phyloP scores from a whole-genome alignment of 2,113 vertebrate species.

The Larimichthys polyactis region DNA sequence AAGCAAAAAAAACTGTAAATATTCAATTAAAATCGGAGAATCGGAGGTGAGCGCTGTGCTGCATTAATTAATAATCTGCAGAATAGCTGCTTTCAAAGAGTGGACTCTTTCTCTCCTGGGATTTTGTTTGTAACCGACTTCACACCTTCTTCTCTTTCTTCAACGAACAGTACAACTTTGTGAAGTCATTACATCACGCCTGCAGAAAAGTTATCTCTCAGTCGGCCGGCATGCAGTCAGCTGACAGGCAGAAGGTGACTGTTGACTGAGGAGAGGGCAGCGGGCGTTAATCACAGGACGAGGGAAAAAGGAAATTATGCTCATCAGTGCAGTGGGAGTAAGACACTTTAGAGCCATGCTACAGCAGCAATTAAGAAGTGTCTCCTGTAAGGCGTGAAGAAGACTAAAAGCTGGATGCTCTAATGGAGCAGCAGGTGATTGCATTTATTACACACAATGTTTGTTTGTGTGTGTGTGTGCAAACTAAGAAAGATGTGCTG shows the following conservation, averaged over 20 bases:
- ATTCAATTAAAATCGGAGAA: slow-evolving; percentile 6
- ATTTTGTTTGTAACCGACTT: slow-evolving; percentile 38
- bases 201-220: slow-evolving; percentile 14
- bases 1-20: not conserved
- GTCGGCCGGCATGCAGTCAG: not conserved
- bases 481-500: not conserved
- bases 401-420: slow-evolving; percentile 15
- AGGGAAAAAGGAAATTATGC: slow-evolving; percentile 35
- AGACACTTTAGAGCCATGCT: slow-evolving; percentile 29
- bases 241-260: slow-evolving; percentile 25
- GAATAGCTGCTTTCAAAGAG: not conserved
- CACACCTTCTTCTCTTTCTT: slow-evolving; percentile 8
- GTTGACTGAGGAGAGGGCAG: slow-evolving; percentile 45
- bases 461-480: slow-evolving; percentile 10
- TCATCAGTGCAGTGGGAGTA: slow-evolving; percentile 24
- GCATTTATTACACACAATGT: slow-evolving; percentile 10
- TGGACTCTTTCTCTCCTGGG: not conserved
- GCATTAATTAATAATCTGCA: not conserved
- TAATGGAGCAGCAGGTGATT: not conserved
- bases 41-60: rapidly evolving
- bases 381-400: not conserved
- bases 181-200: slow-evolving; percentile 29
- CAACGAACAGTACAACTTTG: slow-evolving; percentile 11
- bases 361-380: slow-evolving; percentile 38
- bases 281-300: slow-evolving; percentile 29